A percentile compares a stretch with the other conserved stretches of the same genome.
phyloP scores from a whole-genome alignment of 2,113 vertebrate genomes.

The crab-eating macaque (Macaca fascicularis) region DNA sequence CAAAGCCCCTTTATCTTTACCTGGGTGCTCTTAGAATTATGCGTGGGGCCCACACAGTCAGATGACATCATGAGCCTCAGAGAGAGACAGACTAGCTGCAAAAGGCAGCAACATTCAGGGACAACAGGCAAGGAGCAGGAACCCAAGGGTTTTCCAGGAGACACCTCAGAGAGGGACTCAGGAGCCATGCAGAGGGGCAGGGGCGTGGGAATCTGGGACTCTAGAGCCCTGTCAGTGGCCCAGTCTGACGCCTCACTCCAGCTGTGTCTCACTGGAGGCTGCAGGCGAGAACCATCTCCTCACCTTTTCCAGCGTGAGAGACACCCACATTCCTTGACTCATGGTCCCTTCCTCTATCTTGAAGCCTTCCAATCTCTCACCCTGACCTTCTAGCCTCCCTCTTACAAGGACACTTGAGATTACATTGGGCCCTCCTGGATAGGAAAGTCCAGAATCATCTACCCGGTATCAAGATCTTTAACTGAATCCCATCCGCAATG shows the following conservation, averaged over 20 bases:
- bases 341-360: background rate
- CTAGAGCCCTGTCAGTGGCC: background rate
- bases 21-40: background rate
- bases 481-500: background rate
- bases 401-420: background rate
- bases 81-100: background rate
- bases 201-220: background rate
- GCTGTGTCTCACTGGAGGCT: background rate
- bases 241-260: no score
- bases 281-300: background rate
- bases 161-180: background rate
- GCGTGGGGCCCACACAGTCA: background rate
- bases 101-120: background rate
- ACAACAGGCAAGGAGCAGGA: background rate
- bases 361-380: background rate
- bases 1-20: conserved; percentile 8
- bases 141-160: background rate
- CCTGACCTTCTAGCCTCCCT: background rate
- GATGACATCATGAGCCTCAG: background rate
- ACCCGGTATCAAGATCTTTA: background rate
- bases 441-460: background rate
- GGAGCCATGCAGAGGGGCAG: background rate
- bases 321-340: no score
- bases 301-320: background rate
- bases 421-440: background rate